Conservation (phyloP, 2,797 vertebrate genomes). For the Sibirionetta formosa region DNA sequence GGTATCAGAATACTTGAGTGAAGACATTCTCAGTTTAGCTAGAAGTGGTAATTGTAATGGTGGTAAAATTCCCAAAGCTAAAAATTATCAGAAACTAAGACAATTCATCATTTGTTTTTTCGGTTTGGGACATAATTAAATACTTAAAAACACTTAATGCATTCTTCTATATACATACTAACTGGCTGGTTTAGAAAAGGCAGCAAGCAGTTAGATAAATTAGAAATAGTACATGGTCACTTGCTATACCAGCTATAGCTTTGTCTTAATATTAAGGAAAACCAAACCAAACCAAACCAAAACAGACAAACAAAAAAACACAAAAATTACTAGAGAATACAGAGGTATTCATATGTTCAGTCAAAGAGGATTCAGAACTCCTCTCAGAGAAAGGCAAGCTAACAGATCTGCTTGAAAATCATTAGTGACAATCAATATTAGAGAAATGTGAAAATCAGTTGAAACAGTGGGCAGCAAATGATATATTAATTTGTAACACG, state of each 20-base stretch:
- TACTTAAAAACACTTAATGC: neutral
- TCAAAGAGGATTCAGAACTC: slow-evolving; percentile 7
- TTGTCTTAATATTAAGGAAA: neutral
- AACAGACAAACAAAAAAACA: too few relatives aligned
- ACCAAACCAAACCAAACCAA: too few relatives aligned
- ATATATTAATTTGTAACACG: neutral
- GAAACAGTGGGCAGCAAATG: neutral
- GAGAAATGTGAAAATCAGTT: neutral
- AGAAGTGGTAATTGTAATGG: neutral
- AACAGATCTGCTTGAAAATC: neutral
- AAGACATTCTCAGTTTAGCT: neutral
- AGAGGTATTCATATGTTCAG: neutral
- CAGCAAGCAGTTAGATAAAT: neutral
- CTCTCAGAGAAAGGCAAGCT: neutral
- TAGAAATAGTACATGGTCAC: neutral
- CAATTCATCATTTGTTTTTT: too few relatives aligned
- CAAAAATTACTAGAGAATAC: neutral
- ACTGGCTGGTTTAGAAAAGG: neutral
- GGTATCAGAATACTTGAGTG: neutral
- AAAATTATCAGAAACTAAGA: neutral
- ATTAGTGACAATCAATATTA: neutral
- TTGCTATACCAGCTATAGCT: neutral
- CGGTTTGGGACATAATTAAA: neutral
- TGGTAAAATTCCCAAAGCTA: neutral
- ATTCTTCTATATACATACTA: neutral